Evolutionary conservation across 1,140 invertebrate genomes (phyloP).

Genomic region (Drosophila mayri): DNA sequence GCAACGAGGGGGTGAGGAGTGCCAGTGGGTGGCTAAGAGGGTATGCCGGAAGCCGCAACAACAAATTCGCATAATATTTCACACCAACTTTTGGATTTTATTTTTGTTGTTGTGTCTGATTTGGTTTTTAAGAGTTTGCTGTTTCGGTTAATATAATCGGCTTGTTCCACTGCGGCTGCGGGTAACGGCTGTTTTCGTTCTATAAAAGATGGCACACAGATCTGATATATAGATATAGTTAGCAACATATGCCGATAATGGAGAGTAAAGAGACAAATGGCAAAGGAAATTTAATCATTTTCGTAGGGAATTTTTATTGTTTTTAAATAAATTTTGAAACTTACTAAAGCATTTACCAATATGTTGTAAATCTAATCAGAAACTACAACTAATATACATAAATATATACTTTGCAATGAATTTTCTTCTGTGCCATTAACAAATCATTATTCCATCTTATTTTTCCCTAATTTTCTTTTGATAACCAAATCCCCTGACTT

Average conservation of each 20-base stretch:
- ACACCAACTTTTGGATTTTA: slow-evolving; percentile 67
- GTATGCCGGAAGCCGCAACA: slow-evolving; percentile 5
- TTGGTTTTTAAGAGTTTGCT: slow-evolving; percentile 13
- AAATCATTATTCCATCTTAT: not conserved
- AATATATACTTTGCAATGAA: not conserved
- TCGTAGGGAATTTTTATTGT: not conserved
- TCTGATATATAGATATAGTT: slow-evolving; percentile 41
- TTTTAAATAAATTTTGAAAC: not conserved
- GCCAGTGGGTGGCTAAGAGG: not conserved
- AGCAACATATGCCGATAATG: slow-evolving; percentile 63
- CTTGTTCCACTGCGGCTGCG: slow-evolving; percentile 49
- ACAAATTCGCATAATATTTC: slow-evolving; percentile 82
- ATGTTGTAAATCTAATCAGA: not conserved
- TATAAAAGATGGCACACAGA: slow-evolving; percentile 4
- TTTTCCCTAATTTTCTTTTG: not conserved
- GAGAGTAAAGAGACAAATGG: slow-evolving; percentile 14
- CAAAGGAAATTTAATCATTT: not conserved
- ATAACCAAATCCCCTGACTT: not conserved
- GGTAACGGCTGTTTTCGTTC: slow-evolving; percentile 42
- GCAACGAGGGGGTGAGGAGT: not conserved
- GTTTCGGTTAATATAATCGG: slow-evolving; percentile 46
- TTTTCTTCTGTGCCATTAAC: not conserved
- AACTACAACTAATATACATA: not conserved
- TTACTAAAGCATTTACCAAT: too few species aligned
- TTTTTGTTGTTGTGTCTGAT: slow-evolving; percentile 37